Evolutionary conservation across 2,113 vertebrate species (phyloP).

Genomic region (Lophotis ruficrista): DNA sequence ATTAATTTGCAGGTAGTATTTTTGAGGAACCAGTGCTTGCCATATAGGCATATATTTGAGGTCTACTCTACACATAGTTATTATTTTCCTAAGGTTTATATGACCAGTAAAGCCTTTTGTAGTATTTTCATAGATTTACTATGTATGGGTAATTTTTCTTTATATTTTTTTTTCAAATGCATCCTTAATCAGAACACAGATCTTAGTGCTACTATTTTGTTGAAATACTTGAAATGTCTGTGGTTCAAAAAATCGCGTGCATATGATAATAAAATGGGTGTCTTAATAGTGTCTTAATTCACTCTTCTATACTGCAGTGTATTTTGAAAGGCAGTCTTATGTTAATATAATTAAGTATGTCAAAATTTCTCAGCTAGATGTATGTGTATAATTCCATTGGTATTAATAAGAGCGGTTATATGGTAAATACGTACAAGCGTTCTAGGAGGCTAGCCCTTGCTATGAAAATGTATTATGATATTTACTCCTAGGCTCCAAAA

Average conservation of each 20-base stretch:
- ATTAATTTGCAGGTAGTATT: not conserved
- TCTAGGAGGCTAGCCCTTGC: not conserved
- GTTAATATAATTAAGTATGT: not conserved
- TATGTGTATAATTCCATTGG: not conserved
- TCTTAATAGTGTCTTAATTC: not conserved
- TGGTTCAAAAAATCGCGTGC: not conserved
- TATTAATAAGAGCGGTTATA: not conserved
- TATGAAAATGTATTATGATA: not conserved
- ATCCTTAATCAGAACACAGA: not conserved
- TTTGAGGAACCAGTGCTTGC: not conserved
- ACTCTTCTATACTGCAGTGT: accelerated
- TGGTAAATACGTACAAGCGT: not conserved
- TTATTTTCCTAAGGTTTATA: not conserved
- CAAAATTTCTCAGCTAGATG: not conserved
- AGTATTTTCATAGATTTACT: not conserved
- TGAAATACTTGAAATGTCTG: not conserved
- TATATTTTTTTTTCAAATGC: not conserved
- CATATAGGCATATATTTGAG: not conserved
- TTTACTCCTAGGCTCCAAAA: not conserved
- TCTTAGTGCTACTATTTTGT: not conserved
- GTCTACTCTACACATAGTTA: not conserved
- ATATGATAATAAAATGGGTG: not conserved
- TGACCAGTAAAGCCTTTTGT: not conserved
- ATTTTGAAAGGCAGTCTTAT: not conserved
- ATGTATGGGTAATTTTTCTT: not conserved